A percentile compares a stretch with the other conserved stretches of the same genome.
Evolutionary conservation across 1,140 invertebrate species (phyloP).

Genomic region (Stegodyphus dumicola): DNA sequence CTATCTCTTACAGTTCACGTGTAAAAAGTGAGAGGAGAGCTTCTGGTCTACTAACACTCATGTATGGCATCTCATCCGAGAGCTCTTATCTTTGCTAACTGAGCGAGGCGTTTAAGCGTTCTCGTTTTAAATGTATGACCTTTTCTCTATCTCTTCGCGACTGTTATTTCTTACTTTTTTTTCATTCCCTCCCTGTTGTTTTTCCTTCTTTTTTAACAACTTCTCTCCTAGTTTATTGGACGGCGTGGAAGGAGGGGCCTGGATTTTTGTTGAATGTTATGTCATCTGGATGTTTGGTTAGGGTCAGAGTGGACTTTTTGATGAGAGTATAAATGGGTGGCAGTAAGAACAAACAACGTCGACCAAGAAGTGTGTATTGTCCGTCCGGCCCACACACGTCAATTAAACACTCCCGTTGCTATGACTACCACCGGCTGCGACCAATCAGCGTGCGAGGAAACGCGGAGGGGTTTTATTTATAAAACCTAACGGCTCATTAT

Average conservation of each 20-base stretch:
- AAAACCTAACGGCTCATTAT: conserved; percentile 62
- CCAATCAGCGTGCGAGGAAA: conserved; percentile 57
- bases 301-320: conserved; percentile 57
- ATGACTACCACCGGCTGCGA: conserved; percentile 58
- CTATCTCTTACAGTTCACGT: not conserved
- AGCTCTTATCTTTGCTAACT: conserved; percentile 56
- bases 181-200: conserved; percentile 27
- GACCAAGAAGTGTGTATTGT: conserved; percentile 47
- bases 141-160: conserved; percentile 54
- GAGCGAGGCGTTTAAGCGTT: conserved; percentile 46
- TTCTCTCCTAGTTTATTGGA: conserved; percentile 47
- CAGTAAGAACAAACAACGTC: conserved; percentile 53
- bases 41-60: not conserved
- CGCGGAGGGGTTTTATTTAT: conserved; percentile 59
- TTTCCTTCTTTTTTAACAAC: conserved; percentile 49
- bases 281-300: conserved; percentile 53
- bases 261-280: conserved; percentile 60
- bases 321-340: conserved; percentile 49
- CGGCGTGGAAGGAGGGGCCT: conserved; percentile 23
- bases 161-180: conserved; percentile 40
- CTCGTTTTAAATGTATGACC: conserved; percentile 50
- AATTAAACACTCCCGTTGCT: conserved; percentile 56
- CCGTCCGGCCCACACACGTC: conserved; percentile 60
- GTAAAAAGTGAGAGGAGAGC: not conserved
- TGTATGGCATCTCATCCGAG: not conserved